Conservation (phyloP, 2,888 invertebrate genomes). For the Cantharis rustica region DNA sequence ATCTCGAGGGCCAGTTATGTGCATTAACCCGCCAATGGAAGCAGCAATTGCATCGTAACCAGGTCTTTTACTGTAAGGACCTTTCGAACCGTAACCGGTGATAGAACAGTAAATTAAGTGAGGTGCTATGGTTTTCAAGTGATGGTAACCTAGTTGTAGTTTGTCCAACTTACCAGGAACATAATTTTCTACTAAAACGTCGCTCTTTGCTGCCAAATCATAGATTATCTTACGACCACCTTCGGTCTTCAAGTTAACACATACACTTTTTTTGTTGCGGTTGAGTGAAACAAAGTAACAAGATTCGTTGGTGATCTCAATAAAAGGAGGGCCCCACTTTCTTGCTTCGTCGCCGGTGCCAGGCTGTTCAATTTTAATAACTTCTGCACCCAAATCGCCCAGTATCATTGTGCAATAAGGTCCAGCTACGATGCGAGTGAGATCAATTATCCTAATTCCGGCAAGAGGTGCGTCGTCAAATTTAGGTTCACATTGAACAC, state of each 20-base stretch:
- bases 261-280: constrained; percentile 92
- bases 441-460: constrained; percentile 76
- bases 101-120: constrained; percentile 90
- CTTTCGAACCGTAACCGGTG: constrained; percentile 87
- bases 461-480: constrained; percentile 64
- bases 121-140: constrained; percentile 72
- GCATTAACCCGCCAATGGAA: constrained; percentile 87
- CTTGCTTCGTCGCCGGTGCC: constrained; percentile 85
- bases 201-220: constrained; percentile 76
- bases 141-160: constrained; percentile 79
- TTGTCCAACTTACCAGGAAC: constrained; percentile 85
- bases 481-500: constrained; percentile 1
- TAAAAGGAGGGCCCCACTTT: constrained; percentile 92
- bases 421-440: constrained; percentile 89
- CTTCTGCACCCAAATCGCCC: constrained; percentile 90
- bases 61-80: constrained; percentile 85
- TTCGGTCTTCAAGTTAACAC: constrained; percentile 78
- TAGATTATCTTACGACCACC: constrained; percentile 69
- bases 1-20: constrained; percentile 83
- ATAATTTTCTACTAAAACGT: constrained; percentile 93
- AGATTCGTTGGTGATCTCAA: constrained; percentile 66
- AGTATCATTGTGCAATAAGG: constrained; percentile 94
- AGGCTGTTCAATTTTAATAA: constrained; percentile 90
- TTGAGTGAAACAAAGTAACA: constrained; percentile 89
- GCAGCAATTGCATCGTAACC: constrained; percentile 97